Percentiles rank a stretch among this genome's conserved stretches.
Conservation (phyloP, 2,797 vertebrate genomes). For the Mus minutoides region DNA sequence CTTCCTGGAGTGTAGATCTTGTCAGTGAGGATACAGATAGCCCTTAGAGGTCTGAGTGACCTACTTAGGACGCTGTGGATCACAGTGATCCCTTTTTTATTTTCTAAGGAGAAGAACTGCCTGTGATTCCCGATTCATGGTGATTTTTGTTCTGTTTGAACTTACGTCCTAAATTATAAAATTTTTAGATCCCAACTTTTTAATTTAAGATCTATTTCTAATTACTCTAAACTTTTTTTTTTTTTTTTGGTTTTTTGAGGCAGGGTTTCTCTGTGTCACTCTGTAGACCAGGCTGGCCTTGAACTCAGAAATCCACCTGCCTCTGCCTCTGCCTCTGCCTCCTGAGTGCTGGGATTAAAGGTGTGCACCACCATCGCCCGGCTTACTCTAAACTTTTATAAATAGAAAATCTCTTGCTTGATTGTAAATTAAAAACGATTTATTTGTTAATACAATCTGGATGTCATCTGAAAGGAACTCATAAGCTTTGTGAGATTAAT, state of each 20-base stretch:
- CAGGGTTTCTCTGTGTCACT: too few species aligned
- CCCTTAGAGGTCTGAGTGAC: background rate
- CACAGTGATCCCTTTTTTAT: background rate
- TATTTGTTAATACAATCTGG: constrained; percentile 4
- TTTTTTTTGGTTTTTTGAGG: too few species aligned
- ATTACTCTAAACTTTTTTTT: background rate
- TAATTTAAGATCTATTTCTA: background rate
- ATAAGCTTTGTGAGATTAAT: constrained; percentile 1
- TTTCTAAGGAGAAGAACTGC: constrained; percentile 34
- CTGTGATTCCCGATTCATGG: constrained; percentile 36
- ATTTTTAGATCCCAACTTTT: constrained; percentile 38
- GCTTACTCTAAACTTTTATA: background rate
- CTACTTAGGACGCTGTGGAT: background rate
- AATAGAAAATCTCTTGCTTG: constrained; percentile 38
- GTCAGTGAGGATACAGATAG: background rate
- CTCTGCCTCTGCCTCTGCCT: too few species aligned
- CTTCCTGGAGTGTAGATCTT: background rate
- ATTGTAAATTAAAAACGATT: constrained; percentile 41
- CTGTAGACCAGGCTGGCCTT: too few species aligned
- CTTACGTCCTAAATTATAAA: constrained; percentile 40
- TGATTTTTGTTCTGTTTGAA: background rate
- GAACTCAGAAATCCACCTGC: too few species aligned
- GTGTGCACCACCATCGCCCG: too few species aligned
- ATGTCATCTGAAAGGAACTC: background rate
- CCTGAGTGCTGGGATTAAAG: too few species aligned